Base-by-base conservation (phyloP, 2,888 invertebrate species). In the Cynaeus angustus region DNA sequence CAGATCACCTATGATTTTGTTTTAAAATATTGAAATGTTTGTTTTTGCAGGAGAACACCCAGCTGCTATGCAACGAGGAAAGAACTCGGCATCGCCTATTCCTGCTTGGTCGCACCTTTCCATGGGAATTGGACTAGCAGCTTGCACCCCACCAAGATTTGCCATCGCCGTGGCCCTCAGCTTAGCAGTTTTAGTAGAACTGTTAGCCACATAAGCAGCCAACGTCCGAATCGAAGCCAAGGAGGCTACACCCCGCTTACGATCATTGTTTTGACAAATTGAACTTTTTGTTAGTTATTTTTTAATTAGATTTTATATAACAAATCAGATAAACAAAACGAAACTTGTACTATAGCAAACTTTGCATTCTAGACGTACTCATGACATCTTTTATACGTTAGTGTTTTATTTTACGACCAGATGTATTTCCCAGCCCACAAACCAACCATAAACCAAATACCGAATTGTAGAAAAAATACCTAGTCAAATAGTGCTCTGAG, bases 1-100 rank as follows among this genome's bases (percentile, higher is more conserved):
- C n/a, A n/a, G n/a, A n/a, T n/a, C n/a, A n/a, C n/a, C n/a, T n/a
- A n/a, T n/a, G n/a, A n/a, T n/a, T n/a, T n/a, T n/a, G n/a, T n/a
- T n/a, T n/a, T n/a, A n/a, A n/a, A n/a, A n/a, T n/a, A n/a, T n/a
- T n/a, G n/a, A n/a, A n/a, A n/a, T 52, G 52, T 9, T 52, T 26
- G 26, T 16, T 26, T 10, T 71, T 79, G 9, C 86, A 92, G 92
- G 92, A 73, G 93, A 93, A 86, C 92, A 93, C 86, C 93, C 93
- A 59, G 93, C 93, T 16, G 88, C 88, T 9, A 88, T 88, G 88
- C 88, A 88, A 81, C 85, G 88, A 74, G 88, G 88, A 10, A 88
- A 88, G 78, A 87, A 86, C 78, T 86, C 86, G 33, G 87, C 87
- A 50, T 86, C 86, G 3, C 86, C 86, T 1, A 86, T 87, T 65